phyloP scores from a whole-genome alignment of 2,113 vertebrate genomes.

The Bostrychus sinensis region DNA sequence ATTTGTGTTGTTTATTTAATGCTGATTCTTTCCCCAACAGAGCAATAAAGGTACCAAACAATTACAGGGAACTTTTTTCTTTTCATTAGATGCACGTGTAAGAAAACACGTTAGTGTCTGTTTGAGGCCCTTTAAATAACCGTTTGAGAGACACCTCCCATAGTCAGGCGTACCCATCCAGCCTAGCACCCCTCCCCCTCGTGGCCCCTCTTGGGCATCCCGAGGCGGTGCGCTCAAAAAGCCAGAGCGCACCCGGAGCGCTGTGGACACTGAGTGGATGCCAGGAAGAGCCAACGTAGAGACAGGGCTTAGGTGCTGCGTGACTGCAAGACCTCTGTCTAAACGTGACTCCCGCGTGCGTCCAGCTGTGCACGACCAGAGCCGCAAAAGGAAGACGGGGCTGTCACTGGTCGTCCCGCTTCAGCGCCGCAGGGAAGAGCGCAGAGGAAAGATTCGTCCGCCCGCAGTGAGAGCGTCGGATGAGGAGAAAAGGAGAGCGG shows the following conservation, averaged over 20 bases:
- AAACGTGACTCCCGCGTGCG: neutral
- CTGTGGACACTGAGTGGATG: constrained; percentile 13
- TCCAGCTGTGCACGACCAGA: constrained; percentile 23
- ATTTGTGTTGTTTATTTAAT: neutral
- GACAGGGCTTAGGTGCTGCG: constrained; percentile 5
- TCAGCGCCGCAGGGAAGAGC: constrained; percentile 50
- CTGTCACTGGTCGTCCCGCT: constrained; percentile 30
- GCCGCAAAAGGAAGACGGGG: constrained; percentile 48
- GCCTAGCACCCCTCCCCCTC: neutral
- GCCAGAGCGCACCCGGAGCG: constrained; percentile 20
- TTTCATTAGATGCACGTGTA: too few relatives aligned
- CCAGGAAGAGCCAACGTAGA: neutral
- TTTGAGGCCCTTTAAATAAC: neutral
- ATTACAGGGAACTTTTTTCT: too few relatives aligned
- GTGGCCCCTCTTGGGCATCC: constrained; percentile 8
- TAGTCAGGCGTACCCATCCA: constrained; percentile 14
- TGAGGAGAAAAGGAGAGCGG: constrained; percentile 74
- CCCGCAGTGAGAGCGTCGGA: constrained; percentile 62
- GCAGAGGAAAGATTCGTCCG: constrained; percentile 67
- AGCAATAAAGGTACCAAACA: neutral
- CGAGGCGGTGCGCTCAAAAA: constrained; percentile 49
- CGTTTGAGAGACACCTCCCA: constrained; percentile 28
- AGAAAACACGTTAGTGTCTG: too few relatives aligned
- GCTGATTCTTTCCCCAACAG: neutral
- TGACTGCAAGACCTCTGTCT: neutral